Evolutionary conservation across 2,113 vertebrate species (phyloP).

Genomic region (Hippocampus zosterae): DNA sequence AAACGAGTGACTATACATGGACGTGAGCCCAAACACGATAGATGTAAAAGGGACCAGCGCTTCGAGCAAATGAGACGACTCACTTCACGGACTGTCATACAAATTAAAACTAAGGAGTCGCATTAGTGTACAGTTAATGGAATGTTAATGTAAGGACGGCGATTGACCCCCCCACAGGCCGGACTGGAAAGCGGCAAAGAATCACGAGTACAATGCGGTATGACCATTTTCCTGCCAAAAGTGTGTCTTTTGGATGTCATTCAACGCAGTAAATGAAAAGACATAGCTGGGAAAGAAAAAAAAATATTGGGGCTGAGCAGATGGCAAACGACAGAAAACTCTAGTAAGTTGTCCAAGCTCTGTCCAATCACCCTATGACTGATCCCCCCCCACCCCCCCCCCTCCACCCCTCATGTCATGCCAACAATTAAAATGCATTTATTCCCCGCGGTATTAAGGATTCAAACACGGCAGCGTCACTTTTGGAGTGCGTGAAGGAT

Average conservation of each 20-base stretch:
- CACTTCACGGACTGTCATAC: not conserved
- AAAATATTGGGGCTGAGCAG: slow-evolving; percentile 15
- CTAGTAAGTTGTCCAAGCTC: slow-evolving; percentile 12
- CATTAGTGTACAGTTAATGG: slow-evolving; percentile 5
- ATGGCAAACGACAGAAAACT: slow-evolving; percentile 17
- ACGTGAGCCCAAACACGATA: not conserved
- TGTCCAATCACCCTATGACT: slow-evolving; percentile 7
- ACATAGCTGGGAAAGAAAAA: not conserved
- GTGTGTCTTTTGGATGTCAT: slow-evolving; percentile 2
- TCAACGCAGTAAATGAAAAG: slow-evolving; percentile 21
- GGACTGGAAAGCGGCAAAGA: slow-evolving; percentile 9
- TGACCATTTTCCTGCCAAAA: slow-evolving; percentile 13
- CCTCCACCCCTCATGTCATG: no score
- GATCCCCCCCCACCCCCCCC: not conserved
- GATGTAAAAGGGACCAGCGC: not conserved
- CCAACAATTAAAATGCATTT: slow-evolving; percentile 13
- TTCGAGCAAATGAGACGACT: not conserved
- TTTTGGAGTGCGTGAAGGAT: slow-evolving; percentile 1
- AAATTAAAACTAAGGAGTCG: not conserved
- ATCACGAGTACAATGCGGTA: slow-evolving; percentile 7
- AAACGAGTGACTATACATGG: no score
- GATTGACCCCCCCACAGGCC: slow-evolving; percentile 10
- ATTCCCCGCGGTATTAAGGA: slow-evolving; percentile 6
- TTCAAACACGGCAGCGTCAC: slow-evolving; percentile 21
- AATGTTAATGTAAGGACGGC: slow-evolving; percentile 1